Percentiles rank a stretch among this genome's conserved stretches.
phyloP scores from a whole-genome alignment of 2,888 invertebrate genomes.

The Serrognathus titanus region DNA sequence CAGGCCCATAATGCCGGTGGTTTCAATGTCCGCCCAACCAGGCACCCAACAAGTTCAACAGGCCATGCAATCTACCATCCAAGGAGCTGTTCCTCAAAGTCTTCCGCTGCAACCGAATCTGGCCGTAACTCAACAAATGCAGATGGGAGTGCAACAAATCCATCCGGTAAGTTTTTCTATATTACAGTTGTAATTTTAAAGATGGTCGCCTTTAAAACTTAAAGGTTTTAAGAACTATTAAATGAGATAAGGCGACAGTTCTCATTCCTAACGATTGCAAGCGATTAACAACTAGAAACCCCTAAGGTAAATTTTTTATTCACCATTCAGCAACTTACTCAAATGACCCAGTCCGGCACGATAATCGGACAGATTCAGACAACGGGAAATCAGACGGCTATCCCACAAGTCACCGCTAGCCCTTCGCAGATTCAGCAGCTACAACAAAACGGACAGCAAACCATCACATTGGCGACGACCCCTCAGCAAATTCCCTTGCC shows the following conservation, averaged over 20 bases:
- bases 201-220: background rate
- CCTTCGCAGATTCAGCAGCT: conserved; percentile 40
- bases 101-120: conserved; percentile 53
- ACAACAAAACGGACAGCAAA: conserved; percentile 26
- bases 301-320: background rate
- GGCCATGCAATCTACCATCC: conserved; percentile 51
- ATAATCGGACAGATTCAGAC: conserved; percentile 49
- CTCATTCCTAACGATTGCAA: no score
- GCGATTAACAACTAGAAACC: no score
- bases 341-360: conserved; percentile 54
- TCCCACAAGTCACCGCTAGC: conserved; percentile 39
- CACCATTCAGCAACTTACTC: conserved; percentile 44
- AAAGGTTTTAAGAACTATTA: background rate
- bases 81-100: conserved; percentile 56
- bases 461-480: conserved; percentile 37
- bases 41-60: conserved; percentile 56
- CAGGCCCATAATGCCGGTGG: conserved; percentile 63
- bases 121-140: conserved; percentile 49
- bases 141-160: conserved; percentile 56
- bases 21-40: conserved; percentile 57
- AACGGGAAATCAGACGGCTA: conserved; percentile 31
- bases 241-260: background rate
- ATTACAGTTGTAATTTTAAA: background rate
- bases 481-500: conserved; percentile 44
- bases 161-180: conserved; percentile 53